Percentiles rank a stretch among this genome's conserved stretches.
Evolutionary conservation across 1,140 invertebrate species (phyloP).

Genomic region (Drosophila varians): DNA sequence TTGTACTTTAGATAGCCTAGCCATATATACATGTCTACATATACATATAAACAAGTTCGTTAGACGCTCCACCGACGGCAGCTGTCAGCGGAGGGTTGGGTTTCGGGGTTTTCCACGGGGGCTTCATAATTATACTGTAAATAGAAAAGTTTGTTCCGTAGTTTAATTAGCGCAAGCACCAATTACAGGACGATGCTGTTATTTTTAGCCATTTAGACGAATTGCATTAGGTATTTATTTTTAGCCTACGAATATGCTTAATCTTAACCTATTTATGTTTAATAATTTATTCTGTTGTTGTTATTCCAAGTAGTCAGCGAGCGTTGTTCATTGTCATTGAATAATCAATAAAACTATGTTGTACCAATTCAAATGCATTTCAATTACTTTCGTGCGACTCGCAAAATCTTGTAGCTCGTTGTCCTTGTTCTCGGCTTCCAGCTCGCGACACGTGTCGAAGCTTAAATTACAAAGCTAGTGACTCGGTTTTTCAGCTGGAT

Average conservation of each 20-base stretch:
- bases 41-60: conserved; percentile 18
- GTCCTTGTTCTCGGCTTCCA: not conserved
- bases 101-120: conserved; percentile 9
- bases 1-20: conserved; percentile 69
- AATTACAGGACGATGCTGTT: conserved; percentile 47
- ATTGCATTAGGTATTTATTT: conserved; percentile 66
- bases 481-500: not conserved
- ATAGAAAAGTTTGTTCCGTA: conserved; percentile 70
- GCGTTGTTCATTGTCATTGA: conserved; percentile 46
- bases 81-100: conserved; percentile 36
- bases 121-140: conserved; percentile 64
- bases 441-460: not conserved
- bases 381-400: not conserved
- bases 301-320: conserved; percentile 58
- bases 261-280: conserved; percentile 38
- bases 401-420: not conserved
- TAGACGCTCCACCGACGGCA: conserved; percentile 32
- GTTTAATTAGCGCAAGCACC: conserved; percentile 59
- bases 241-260: conserved; percentile 22
- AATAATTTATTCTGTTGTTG: conserved; percentile 52
- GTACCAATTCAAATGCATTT: conserved; percentile 9
- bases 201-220: conserved; percentile 71
- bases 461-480: not conserved
- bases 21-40: conserved; percentile 44
- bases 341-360: conserved; percentile 59